Base-by-base conservation (phyloP, 2,797 vertebrate genomes). In the Periophthalmus magnuspinnatus region DNA sequence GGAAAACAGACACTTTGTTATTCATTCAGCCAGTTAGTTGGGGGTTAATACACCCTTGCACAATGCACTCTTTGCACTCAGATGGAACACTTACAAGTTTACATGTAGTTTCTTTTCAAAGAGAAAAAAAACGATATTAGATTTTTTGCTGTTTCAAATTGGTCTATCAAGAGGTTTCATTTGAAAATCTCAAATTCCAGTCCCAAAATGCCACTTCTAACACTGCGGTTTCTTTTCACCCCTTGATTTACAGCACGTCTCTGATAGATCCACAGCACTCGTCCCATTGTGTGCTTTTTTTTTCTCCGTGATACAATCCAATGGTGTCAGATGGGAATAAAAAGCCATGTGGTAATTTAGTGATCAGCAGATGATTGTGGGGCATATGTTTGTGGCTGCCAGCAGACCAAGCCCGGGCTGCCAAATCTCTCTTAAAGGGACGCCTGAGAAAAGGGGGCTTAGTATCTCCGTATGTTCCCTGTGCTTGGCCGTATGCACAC, bases 371-470 rank as follows among this genome's bases (percentile, higher is more conserved):
- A 89, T 84, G 83, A 89, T 81, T 76, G 85, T 36, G 85, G 85
- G 87, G 77, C 81, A 83, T 85, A 80, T 55, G 65, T 84, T 68
- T 76, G 72, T 48, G 81, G 71, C 83, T 87, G 90, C 86, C 90
- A 90, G 79, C 84, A 85, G 82, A 81, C 82, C 24, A 66, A 79
- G 75, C 75, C 79, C 22, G 69, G 72, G 77, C 84, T 90, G 89
- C 88, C 89, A 90, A 91, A 86, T 87, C 81, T 87, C 78, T 80
- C 84, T 90, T 89, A 80, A 88, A 86, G 81, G 83, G 77, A 78
- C 80, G 84, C 76, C 75, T 84, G 84, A 73, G 86, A 79, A 84
- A 82, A 85, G 79, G 81, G 41, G 82, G 83, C 86, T 91, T 88
- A 28, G 56, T 58, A 90, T 87, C 82, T 92, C 88, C 83, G 84